Percentiles rank a stretch among this genome's conserved stretches.
Conservation (phyloP, 2,888 invertebrate genomes). For the Dexiosoma caninum region DNA sequence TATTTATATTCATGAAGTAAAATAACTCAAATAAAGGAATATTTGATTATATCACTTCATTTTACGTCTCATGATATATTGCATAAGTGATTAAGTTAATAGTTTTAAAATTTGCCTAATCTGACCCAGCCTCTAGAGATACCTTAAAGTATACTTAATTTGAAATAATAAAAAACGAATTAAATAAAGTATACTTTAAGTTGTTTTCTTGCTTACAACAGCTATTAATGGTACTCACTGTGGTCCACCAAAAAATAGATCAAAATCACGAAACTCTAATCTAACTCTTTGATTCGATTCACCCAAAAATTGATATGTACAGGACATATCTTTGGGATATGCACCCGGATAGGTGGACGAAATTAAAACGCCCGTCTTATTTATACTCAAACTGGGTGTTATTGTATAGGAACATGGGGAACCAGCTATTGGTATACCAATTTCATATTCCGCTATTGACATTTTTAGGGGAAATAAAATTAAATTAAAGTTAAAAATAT, state of each 20-base stretch:
- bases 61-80: no score
- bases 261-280: conserved; percentile 97
- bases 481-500: no score
- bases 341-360: conserved; percentile 99
- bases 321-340: conserved; percentile 97
- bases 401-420: conserved; percentile 93
- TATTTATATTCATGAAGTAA: no score
- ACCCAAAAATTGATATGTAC: conserved; percentile 95
- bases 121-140: no score
- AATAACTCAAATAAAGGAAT: no score
- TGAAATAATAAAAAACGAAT: background rate
- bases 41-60: no score
- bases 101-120: no score
- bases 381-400: conserved; percentile 81
- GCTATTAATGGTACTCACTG: conserved; percentile 86
- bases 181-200: conserved; percentile 44
- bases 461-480: background rate
- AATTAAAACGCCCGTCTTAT: conserved; percentile 89
- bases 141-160: conserved; percentile 48
- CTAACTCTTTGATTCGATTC: conserved; percentile 93
- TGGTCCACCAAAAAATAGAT: conserved; percentile 98
- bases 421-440: conserved; percentile 92
- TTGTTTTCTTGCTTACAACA: conserved; percentile 14
- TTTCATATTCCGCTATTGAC: conserved; percentile 89
- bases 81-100: no score